phyloP scores from a whole-genome alignment of 2,113 vertebrate genomes.

The Cottus gobio region DNA sequence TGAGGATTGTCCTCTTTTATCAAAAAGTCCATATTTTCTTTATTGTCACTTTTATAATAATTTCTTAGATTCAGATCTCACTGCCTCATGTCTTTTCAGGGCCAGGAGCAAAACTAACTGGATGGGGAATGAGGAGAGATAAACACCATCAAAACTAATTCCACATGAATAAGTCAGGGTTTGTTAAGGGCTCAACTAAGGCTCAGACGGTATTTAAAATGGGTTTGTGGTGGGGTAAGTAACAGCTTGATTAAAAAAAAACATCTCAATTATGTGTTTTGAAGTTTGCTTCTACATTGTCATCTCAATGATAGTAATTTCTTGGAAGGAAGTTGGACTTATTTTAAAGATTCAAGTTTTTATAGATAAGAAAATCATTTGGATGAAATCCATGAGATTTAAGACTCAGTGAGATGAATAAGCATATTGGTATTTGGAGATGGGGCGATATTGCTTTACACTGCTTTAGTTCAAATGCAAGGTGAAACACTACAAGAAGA shows the following conservation, averaged over 20 bases:
- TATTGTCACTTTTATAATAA: not conserved
- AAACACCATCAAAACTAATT: slow-evolving; percentile 23
- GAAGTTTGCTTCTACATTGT: not conserved
- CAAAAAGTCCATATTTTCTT: not conserved
- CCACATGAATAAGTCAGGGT: slow-evolving; percentile 15
- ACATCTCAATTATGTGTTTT: not conserved
- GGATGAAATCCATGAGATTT: not conserved
- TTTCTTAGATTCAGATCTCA: not conserved
- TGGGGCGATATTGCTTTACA: not conserved
- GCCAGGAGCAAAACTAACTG: not conserved
- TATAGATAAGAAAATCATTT: not conserved
- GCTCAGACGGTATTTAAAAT: slow-evolving; percentile 28
- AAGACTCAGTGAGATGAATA: not conserved
- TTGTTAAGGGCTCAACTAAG: slow-evolving; percentile 7
- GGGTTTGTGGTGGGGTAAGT: not conserved
- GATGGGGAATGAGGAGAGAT: slow-evolving; percentile 1
- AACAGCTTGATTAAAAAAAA: not conserved
- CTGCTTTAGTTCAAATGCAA: not conserved
- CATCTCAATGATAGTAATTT: not conserved
- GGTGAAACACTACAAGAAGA: too few relatives aligned
- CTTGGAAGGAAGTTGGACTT: not conserved
- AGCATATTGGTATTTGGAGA: not conserved
- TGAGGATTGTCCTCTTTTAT: not conserved
- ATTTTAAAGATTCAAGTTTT: not conserved
- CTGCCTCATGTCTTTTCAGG: not conserved